phyloP scores from a whole-genome alignment of 2,113 vertebrate species.

The Larimichthys polyactis region DNA sequence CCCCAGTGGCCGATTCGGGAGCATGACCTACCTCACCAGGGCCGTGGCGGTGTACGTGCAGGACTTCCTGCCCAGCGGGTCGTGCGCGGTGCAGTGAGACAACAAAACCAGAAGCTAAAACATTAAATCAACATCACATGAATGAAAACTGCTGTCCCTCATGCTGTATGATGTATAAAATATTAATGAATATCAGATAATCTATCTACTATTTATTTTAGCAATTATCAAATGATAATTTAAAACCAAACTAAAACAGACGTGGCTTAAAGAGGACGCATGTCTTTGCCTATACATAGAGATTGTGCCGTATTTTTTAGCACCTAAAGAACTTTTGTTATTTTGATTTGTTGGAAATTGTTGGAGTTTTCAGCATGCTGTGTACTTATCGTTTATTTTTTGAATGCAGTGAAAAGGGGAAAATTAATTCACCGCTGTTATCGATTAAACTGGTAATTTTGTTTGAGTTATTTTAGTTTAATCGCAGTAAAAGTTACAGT shows the following conservation, averaged over 20 bases:
- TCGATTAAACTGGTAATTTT: neutral
- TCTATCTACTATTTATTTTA: slow-evolving; percentile 49
- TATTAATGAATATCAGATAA: neutral
- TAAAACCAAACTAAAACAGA: neutral
- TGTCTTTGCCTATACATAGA: no score
- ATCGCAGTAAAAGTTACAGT: neutral
- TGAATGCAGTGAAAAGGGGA: slow-evolving; percentile 15
- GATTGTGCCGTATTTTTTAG: neutral
- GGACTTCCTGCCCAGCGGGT: slow-evolving; percentile 90
- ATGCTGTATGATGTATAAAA: slow-evolving; percentile 30
- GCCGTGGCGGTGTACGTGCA: slow-evolving; percentile 91
- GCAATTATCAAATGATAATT: neutral
- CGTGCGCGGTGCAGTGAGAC: slow-evolving; percentile 93
- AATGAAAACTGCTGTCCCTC: neutral
- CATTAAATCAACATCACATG: neutral
- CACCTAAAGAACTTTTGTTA: no score
- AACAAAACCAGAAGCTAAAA: neutral
- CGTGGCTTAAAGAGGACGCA: neutral
- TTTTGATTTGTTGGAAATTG: neutral
- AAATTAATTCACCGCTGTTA: neutral
- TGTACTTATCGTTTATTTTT: neutral
- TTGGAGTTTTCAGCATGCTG: no score
- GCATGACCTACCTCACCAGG: slow-evolving; percentile 97
- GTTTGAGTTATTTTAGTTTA: neutral
- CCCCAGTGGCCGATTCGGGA: slow-evolving; percentile 96